A percentile compares a stretch with the other conserved stretches of the same genome.
Evolutionary conservation across 53 echinoderm and acorn worm genomes (phyloP).

Genomic region (Paracentrotus lividus): DNA sequence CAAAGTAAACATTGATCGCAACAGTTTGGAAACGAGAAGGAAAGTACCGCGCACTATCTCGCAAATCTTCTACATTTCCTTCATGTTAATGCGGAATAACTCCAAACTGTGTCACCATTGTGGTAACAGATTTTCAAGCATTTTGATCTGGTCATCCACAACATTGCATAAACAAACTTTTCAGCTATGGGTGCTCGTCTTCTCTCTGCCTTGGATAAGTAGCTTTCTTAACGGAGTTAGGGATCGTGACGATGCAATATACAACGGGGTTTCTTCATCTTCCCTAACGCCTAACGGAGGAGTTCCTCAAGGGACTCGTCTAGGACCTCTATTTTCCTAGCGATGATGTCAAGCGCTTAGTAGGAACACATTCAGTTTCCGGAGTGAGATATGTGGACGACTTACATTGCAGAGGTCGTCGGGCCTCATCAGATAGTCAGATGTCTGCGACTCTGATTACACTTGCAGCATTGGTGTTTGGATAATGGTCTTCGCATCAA

Average conservation of each 20-base stretch:
- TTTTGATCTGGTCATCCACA: slow-evolving; percentile 73
- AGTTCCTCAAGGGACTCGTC: slow-evolving; percentile 74
- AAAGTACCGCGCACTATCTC: slow-evolving; percentile 67
- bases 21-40: slow-evolving; percentile 74
- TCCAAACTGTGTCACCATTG: slow-evolving; percentile 43
- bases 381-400: not conserved
- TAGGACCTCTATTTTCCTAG: slow-evolving; percentile 68
- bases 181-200: slow-evolving; percentile 38
- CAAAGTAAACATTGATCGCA: not conserved
- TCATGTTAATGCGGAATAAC: slow-evolving; percentile 33
- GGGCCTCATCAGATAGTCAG: not conserved
- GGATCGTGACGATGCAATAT: slow-evolving; percentile 48
- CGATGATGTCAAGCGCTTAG: not conserved
- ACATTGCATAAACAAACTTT: slow-evolving; percentile 51
- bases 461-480: not conserved
- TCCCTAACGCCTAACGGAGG: slow-evolving; percentile 14
- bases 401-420: not conserved
- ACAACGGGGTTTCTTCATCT: slow-evolving; percentile 24
- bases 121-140: slow-evolving; percentile 73
- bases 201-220: slow-evolving; percentile 44
- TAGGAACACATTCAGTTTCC: too few relatives aligned
- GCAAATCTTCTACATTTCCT: slow-evolving; percentile 55
- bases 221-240: slow-evolving; percentile 59
- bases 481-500: not conserved
- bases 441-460: not conserved